Base-by-base conservation (phyloP, 2,113 vertebrate genomes). In the Raja brachyura region DNA sequence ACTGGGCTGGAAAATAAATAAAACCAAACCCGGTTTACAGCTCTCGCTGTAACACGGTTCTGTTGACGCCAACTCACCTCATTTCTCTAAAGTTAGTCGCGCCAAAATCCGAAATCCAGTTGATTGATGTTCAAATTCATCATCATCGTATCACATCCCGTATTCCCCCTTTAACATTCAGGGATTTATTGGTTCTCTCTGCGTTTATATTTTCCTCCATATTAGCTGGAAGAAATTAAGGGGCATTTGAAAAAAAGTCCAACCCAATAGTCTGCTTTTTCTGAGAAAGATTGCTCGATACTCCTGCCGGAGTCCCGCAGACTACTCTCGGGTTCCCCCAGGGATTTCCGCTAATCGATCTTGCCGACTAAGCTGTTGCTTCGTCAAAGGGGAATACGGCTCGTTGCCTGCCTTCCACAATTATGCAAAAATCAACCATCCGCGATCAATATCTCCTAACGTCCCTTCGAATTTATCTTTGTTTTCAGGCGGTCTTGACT, bases 351-450 rank as follows among this genome's bases (percentile, higher is more conserved):
- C 94, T 94, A 94, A 96, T 96, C 96, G 95, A 95, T 96, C 96
- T 94, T 94, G 93, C 93, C 94, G 94, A 94, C 93, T 25, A 85
- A 94, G 94, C 95, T 95, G 94, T 94, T 95, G 94, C 95, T 95
- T 94, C 94, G 95, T 94, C 94, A 95, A 94, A 94, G 95, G 94
- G 94, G 94, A 93, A 94, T 94, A 94, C 94, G 93, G 94, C 93
- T 94, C 48, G 90, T 92, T 92, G 66, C 94, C 95, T 95, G 96
- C 95, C 95, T 95, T 94, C 94, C 93, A 93, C 94, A 93, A 94
- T 95, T 95, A 95, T 95, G 94, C 95, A 95, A 94, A 95, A 95
- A 95, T 95, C 95, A 95, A 93, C 94, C 95, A 94, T 93, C 94
- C 93, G 85, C 74, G 94, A 95, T 95, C 93, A 92, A 94, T 95